These are phyloP conservation scores for Epinotia bilunana DNA, from an alignment of 2,888 invertebrate species.

Conservation along the genomic window DNA sequence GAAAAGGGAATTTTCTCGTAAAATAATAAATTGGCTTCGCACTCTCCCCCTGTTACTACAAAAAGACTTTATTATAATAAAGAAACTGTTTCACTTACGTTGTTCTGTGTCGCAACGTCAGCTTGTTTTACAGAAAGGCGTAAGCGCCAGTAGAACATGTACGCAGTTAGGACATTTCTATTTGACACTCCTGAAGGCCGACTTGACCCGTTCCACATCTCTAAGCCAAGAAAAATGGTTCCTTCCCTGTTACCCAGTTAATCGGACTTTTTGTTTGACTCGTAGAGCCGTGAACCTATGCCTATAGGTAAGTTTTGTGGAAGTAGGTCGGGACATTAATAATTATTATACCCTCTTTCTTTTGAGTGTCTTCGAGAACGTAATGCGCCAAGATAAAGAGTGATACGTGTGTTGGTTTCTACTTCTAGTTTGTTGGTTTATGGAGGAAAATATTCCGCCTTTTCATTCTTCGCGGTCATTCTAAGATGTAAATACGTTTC, in stretches of 20 bases:
- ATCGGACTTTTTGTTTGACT: conserved; percentile 45
- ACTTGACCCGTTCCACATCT: conserved; percentile 33
- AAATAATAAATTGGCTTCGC: conserved; percentile 31
- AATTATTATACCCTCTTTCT: conserved; percentile 36
- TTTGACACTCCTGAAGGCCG: conserved; percentile 3
- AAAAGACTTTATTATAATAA: conserved; percentile 7
- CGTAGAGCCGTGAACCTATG: conserved; percentile 15
- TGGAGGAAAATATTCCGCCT: conserved; percentile 3
- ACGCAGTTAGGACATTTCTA: not conserved
- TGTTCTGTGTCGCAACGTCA: not conserved
- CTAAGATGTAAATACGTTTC: not conserved
- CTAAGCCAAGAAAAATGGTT: conserved; percentile 41
- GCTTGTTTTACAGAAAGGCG: not conserved
- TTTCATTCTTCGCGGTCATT: not conserved
- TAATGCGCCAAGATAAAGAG: conserved; percentile 28
- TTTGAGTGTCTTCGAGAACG: conserved; percentile 33
- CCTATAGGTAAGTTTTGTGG: conserved; percentile 32
- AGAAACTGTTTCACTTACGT: conserved; percentile 1
- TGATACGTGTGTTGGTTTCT: conserved; percentile 21
- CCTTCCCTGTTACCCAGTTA: conserved; percentile 37
- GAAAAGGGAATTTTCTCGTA: conserved; percentile 26
- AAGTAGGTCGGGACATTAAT: conserved; percentile 42
- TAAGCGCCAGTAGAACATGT: not conserved
- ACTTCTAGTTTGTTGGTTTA: conserved; percentile 4
- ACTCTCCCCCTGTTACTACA: not conserved